Conservation (phyloP, 2,888 invertebrate species). For the Hypena proboscidalis region DNA sequence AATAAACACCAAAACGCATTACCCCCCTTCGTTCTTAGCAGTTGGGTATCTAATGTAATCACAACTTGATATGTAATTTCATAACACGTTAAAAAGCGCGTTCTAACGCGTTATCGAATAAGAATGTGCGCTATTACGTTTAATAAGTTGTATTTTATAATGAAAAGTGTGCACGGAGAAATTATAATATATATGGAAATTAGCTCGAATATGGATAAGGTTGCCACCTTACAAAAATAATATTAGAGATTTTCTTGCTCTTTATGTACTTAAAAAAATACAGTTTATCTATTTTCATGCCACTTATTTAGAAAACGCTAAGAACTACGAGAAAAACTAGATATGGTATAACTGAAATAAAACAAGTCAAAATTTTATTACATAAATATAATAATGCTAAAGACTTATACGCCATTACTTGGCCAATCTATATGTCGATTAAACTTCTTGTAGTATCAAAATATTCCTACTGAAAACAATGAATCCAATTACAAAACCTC, state of each 20-base stretch:
- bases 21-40: constrained; percentile 25
- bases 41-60: constrained; percentile 35
- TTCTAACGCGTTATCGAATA: constrained; percentile 42
- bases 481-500: no score
- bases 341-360: no score
- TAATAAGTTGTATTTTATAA: constrained; percentile 52
- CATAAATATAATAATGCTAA: no score
- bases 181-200: constrained; percentile 22
- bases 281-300: no score
- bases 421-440: constrained; percentile 10
- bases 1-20: constrained; percentile 42
- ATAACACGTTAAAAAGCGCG: constrained; percentile 37
- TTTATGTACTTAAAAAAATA: no score
- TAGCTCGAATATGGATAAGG: constrained; percentile 13
- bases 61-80: constrained; percentile 34
- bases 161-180: constrained; percentile 44
- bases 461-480: no score
- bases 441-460: no score
- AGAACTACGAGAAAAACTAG: no score
- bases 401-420: no score
- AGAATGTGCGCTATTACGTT: constrained; percentile 47
- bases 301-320: no score
- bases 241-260: no score
- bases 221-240: constrained; percentile 12
- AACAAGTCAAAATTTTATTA: no score